A percentile compares a stretch with the other conserved stretches of the same genome.
Evolutionary conservation across 1,140 invertebrate genomes (phyloP).

Genomic region (Stegodyphus mimosarum): DNA sequence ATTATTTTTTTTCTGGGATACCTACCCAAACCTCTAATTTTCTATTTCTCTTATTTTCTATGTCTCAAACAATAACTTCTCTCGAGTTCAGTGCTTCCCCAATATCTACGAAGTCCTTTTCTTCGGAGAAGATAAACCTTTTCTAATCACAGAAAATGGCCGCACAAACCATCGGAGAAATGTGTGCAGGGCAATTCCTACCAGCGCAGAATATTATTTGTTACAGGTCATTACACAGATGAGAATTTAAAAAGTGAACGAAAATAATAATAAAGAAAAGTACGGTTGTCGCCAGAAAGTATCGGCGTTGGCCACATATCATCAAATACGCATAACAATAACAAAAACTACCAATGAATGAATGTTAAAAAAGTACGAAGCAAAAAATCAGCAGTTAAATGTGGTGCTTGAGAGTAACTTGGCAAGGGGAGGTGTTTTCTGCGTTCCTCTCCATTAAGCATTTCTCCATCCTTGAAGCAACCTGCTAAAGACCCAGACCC

Average conservation of each 20-base stretch:
- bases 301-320: conserved; percentile 34
- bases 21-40: too few relatives aligned
- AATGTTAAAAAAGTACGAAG: conserved; percentile 2
- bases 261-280: not conserved
- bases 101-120: too few relatives aligned
- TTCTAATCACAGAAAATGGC: conserved; percentile 13
- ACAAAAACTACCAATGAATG: conserved; percentile 2
- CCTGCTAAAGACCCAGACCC: conserved; percentile 27
- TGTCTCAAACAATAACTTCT: too few relatives aligned
- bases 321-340: conserved; percentile 48
- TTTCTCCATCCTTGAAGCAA: conserved; percentile 53
- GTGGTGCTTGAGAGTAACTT: not conserved
- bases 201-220: conserved; percentile 45
- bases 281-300: not conserved
- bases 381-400: conserved; percentile 17
- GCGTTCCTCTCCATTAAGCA: conserved; percentile 54
- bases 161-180: conserved; percentile 14
- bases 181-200: conserved; percentile 13
- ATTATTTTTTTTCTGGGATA: too few relatives aligned
- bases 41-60: too few relatives aligned
- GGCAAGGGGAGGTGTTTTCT: conserved; percentile 15
- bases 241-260: conserved; percentile 26
- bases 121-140: not conserved
- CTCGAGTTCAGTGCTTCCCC: too few relatives aligned
- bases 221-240: conserved; percentile 52